phyloP scores from a whole-genome alignment of 2,797 vertebrate genomes.

The Botia almorhae region DNA sequence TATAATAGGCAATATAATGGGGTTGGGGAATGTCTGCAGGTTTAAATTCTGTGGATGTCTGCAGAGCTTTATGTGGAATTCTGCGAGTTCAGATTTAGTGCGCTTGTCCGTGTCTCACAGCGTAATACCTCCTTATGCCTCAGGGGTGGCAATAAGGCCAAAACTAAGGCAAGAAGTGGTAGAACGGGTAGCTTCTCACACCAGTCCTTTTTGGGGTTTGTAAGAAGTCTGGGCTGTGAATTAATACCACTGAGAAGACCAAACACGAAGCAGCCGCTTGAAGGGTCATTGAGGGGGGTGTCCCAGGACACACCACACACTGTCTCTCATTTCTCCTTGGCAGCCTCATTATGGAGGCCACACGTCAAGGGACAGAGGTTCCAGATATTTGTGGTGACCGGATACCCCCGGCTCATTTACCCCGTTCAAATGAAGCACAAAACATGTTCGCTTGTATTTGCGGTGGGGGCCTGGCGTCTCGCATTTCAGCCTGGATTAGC shows the following conservation, averaged over 20 bases:
- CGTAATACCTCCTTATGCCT: constrained; percentile 60
- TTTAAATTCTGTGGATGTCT: neutral
- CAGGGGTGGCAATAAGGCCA: constrained; percentile 23
- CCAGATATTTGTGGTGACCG: constrained; percentile 65
- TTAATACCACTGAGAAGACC: constrained; percentile 62
- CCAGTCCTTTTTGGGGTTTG: constrained; percentile 70
- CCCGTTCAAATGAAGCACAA: constrained; percentile 64
- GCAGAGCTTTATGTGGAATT: neutral
- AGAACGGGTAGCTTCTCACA: constrained; percentile 50
- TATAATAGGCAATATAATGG: neutral
- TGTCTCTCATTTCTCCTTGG: constrained; percentile 63
- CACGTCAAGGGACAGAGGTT: constrained; percentile 62
- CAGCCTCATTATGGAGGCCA: constrained; percentile 62
- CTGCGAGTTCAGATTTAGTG: neutral
- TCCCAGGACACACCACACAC: constrained; percentile 52
- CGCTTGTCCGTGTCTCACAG: constrained; percentile 58
- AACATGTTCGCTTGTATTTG: constrained; percentile 52
- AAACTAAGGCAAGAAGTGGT: constrained; percentile 30
- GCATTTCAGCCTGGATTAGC: constrained; percentile 30
- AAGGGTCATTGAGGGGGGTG: constrained; percentile 61
- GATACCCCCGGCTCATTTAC: constrained; percentile 61
- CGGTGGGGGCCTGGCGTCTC: neutral
- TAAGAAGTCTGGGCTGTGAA: constrained; percentile 66
- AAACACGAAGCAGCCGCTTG: constrained; percentile 62
- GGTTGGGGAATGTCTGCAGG: neutral